Percentiles rank a stretch among this genome's conserved stretches.
phyloP scores from a whole-genome alignment of 2,888 invertebrate species.

The Plusia festucae region DNA sequence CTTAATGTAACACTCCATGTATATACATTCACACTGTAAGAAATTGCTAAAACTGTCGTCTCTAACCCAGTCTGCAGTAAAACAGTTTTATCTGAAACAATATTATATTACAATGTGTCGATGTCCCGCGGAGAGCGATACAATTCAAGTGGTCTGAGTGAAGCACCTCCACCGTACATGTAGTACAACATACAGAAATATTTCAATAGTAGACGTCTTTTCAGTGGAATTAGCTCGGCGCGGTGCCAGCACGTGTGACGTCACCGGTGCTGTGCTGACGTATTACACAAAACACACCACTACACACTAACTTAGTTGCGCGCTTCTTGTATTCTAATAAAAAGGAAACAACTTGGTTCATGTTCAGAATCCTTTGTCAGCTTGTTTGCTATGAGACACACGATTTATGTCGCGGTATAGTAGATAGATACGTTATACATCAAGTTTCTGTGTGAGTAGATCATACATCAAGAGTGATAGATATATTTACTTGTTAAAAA shows the following conservation, averaged over 20 bases:
- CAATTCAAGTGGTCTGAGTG: constrained; percentile 20
- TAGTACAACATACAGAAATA: constrained; percentile 11
- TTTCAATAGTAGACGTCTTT: constrained; percentile 21
- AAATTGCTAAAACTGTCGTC: background rate
- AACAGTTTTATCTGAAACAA: constrained; percentile 17
- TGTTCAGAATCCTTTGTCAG: background rate
- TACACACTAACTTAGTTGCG: background rate
- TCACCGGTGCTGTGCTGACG: background rate
- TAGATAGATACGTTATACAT: background rate
- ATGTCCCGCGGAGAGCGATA: constrained; percentile 7
- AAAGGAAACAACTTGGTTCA: background rate
- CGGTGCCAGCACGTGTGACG: constrained; percentile 21
- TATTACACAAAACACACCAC: constrained; percentile 3
- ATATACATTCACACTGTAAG: too few species aligned
- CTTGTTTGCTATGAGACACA: background rate
- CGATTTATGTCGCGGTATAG: background rate
- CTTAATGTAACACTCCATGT: too few species aligned
- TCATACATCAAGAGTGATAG: background rate
- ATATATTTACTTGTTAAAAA: too few species aligned
- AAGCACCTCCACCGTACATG: background rate
- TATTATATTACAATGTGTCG: constrained; percentile 1
- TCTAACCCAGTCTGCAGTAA: background rate
- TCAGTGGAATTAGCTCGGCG: constrained; percentile 35
- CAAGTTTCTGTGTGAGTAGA: background rate
- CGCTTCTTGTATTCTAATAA: background rate